Conservation (phyloP, 2,797 vertebrate species). For the Danionella dracula region DNA sequence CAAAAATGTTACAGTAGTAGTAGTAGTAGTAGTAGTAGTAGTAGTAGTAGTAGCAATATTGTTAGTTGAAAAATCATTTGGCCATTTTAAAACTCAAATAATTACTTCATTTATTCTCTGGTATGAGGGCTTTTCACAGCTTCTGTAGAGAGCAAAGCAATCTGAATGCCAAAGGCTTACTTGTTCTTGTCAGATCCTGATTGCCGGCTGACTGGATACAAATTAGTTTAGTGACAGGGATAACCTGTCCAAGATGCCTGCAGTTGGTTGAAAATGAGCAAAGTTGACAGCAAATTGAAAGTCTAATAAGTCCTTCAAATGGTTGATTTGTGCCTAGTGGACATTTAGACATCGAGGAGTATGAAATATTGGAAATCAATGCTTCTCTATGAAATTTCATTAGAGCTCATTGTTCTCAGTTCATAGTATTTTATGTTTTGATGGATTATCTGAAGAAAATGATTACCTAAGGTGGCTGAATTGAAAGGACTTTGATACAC, state of each 20-base stretch:
- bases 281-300: constrained; percentile 91
- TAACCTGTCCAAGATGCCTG: constrained; percentile 85
- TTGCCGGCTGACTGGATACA: constrained; percentile 84
- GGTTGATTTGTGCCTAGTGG: constrained; percentile 79
- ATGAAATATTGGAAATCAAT: constrained; percentile 96
- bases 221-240: constrained; percentile 92
- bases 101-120: constrained; percentile 17
- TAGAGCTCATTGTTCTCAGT: constrained; percentile 79
- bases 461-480: constrained; percentile 63
- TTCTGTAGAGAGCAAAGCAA: constrained; percentile 34
- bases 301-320: constrained; percentile 95
- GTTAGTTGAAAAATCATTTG: background rate
- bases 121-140: constrained; percentile 33
- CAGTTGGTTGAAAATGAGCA: constrained; percentile 89
- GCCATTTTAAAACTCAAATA: background rate
- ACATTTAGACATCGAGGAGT: constrained; percentile 82
- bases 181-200: constrained; percentile 75
- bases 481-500: constrained; percentile 67
- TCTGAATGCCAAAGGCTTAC: constrained; percentile 53
- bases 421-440: constrained; percentile 90
- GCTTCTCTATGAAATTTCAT: constrained; percentile 91
- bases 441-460: constrained; percentile 85
- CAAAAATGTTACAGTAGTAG: too few relatives aligned
- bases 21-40: too few relatives aligned
- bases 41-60: too few relatives aligned